Base-by-base conservation (phyloP, 2,888 invertebrate genomes). In the Rhamnusium bicolor region DNA sequence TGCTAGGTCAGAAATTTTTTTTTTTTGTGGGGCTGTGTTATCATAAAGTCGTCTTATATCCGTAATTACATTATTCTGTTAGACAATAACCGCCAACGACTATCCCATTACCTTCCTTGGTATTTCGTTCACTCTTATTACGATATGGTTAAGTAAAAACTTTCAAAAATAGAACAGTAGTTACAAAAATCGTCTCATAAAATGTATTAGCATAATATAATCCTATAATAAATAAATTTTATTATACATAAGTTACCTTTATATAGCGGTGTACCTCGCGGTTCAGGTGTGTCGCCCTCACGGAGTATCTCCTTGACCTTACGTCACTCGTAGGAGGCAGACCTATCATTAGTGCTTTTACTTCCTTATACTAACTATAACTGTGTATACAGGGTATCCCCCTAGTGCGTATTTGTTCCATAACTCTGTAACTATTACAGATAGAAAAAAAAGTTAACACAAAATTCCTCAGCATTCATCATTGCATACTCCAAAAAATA, bases 261-360 rank as follows among this genome's bases (percentile, higher is more conserved):
- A 16, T 51, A 10, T 18, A 19, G 51, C 19, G 51, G 51, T 51
- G 18, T 51, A 19, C 19, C 18, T 40, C 16, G 71, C 71, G 71
- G 71, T 75, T 80, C 80, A 80, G 79, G 81, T 80, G 79, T 80
- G 75, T 75, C 82, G 82, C 80, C 79, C 80, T 79, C 80, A 75
- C 76, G 79, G 75, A 62, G 8, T 74, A 70, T 74, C 79, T 79
- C 80, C 80, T 81, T 81, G 82, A 80, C 79, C 82, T 82, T 82
- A 77, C 79, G 73, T 24, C 74, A 71, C 1, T 51, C 69, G 70
- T 75, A 74, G 68, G 77, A 72, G 69, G 66, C 66, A 58, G 24
- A 66, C 54, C 49, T 54, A 21, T 10, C 3, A 54, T 16, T n/a
- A 60, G 65, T 63, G 74, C 72, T 76, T 78, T 78, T 78, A 78